These are phyloP conservation scores for Pterocles gutturalis DNA, from an alignment of 2,113 vertebrate species.

Conservation along the genomic window DNA sequence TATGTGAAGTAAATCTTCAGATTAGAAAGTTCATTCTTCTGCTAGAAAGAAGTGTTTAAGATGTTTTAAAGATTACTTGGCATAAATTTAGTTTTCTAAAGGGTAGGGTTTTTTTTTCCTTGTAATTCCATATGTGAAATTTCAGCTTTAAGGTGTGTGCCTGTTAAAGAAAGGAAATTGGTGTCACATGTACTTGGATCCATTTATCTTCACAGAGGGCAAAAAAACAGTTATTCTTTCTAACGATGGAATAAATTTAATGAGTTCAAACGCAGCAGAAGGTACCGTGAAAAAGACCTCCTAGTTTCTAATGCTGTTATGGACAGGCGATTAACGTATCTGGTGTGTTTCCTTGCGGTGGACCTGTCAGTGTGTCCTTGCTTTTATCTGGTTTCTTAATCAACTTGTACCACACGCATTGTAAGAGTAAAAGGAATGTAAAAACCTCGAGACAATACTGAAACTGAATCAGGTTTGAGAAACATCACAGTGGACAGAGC, in stretches of 20 bases:
- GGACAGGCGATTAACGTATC: too few species aligned
- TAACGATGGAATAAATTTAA: neutral
- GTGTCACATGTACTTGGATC: neutral
- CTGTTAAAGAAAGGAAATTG: neutral
- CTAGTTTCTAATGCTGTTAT: neutral
- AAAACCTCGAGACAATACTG: neutral
- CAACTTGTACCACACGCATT: neutral
- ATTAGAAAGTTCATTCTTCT: neutral
- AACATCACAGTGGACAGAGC: neutral
- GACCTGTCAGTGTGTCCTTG: neutral
- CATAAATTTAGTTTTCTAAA: neutral
- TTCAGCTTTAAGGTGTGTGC: neutral
- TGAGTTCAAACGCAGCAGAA: neutral
- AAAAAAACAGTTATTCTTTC: neutral
- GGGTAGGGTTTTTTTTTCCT: rapidly evolving
- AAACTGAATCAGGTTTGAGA: neutral
- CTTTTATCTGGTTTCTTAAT: neutral
- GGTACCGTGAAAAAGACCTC: neutral
- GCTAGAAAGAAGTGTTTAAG: neutral
- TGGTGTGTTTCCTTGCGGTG: neutral
- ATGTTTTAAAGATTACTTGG: neutral
- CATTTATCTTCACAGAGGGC: neutral
- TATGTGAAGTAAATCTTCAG: neutral
- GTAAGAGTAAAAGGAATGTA: neutral
- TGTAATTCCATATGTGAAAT: neutral